Percentiles rank a stretch among this genome's conserved stretches.
These are phyloP conservation scores for Pogonognathellus flavescens DNA, from an alignment of 1,140 invertebrate species.

Conservation along the genomic window DNA sequence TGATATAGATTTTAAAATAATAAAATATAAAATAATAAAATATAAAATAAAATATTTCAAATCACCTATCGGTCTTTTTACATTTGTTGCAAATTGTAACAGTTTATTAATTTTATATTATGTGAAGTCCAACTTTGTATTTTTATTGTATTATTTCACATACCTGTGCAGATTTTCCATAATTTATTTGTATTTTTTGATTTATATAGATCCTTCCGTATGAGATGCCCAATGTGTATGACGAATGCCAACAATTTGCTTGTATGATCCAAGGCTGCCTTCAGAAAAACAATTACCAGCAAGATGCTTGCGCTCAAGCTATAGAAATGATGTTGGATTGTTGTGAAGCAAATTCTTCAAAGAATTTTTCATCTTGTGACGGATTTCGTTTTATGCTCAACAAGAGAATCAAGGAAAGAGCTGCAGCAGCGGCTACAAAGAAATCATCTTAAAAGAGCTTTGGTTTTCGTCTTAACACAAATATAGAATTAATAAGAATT, in stretches of 20 bases:
- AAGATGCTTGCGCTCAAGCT: constrained; percentile 62
- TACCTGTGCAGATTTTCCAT: not conserved
- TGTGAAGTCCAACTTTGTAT: too few species aligned
- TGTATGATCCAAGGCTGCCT: constrained; percentile 66
- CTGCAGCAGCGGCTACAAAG: not conserved
- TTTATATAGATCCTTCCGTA: not conserved
- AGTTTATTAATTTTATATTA: not conserved
- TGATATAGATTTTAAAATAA: too few species aligned
- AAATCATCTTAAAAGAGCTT: constrained; percentile 11
- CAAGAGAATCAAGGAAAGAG: constrained; percentile 56
- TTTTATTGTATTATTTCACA: too few species aligned
- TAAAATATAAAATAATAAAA: too few species aligned
- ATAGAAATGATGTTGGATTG: constrained; percentile 65
- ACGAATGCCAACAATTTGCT: constrained; percentile 63
- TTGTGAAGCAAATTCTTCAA: constrained; percentile 60
- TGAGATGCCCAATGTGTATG: constrained; percentile 25
- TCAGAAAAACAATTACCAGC: constrained; percentile 65
- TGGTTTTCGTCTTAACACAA: not conserved
- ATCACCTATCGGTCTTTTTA: too few species aligned
- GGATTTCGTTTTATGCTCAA: constrained; percentile 64
- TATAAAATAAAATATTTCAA: too few species aligned
- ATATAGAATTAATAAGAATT: not conserved
- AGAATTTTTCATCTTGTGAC: constrained; percentile 64
- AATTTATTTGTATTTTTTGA: not conserved
- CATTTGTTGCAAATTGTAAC: too few species aligned